phyloP scores from a whole-genome alignment of 1,140 invertebrate genomes.

The Drosophila azteca region DNA sequence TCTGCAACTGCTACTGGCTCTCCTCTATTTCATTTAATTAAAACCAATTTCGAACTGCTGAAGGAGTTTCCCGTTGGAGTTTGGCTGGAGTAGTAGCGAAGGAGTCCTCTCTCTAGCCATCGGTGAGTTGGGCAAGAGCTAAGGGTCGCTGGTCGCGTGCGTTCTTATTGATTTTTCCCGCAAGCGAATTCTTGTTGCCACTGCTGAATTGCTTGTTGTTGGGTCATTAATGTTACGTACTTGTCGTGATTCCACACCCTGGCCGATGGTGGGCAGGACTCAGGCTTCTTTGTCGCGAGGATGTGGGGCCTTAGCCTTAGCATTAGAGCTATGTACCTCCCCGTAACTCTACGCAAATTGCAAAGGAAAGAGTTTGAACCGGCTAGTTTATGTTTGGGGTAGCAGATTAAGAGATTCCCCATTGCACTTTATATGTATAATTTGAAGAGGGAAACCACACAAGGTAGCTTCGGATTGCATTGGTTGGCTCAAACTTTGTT shows the following conservation, averaged over 20 bases:
- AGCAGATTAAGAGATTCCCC: neutral
- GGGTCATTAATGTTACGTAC: slow-evolving; percentile 16
- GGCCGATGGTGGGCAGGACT: too few species aligned
- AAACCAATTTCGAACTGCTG: slow-evolving; percentile 1
- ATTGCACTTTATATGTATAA: neutral
- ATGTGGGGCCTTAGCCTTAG: too few species aligned
- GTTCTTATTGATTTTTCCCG: slow-evolving; percentile 77
- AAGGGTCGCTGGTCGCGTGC: slow-evolving; percentile 47
- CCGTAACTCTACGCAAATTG: too few species aligned
- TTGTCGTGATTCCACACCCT: slow-evolving; percentile 30
- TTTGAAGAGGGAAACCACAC: too few species aligned
- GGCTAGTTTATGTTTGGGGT: too few species aligned
- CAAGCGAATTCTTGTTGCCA: slow-evolving; percentile 19
- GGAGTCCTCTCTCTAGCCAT: neutral
- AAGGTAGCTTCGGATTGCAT: neutral
- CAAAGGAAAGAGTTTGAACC: too few species aligned
- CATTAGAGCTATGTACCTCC: too few species aligned
- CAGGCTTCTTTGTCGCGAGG: slow-evolving; percentile 1
- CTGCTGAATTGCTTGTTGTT: slow-evolving; percentile 23
- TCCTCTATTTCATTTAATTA: neutral
- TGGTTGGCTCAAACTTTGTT: neutral
- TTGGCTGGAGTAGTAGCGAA: neutral
- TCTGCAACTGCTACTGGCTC: neutral
- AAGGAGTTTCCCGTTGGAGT: slow-evolving; percentile 9
- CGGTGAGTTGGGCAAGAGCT: slow-evolving; percentile 4